Conservation (phyloP, 2,888 invertebrate species). For the Pachymerium ferrugineum region DNA sequence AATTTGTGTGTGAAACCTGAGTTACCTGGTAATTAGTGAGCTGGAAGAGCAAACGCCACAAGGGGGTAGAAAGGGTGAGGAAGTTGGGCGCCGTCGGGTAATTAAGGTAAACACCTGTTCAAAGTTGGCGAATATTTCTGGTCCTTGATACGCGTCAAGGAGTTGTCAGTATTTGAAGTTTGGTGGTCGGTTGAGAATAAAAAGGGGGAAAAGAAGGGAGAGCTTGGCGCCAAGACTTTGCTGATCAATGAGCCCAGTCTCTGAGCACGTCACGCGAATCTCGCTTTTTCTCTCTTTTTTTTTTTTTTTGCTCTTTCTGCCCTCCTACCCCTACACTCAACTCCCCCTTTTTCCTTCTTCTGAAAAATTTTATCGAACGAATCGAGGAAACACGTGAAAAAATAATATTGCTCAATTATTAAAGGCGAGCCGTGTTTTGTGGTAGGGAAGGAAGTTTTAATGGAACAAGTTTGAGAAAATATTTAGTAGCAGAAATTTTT, state of each 20-base stretch:
- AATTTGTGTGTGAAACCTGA: not conserved
- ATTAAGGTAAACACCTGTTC: not conserved
- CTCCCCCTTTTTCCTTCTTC: not conserved
- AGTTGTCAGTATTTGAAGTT: not conserved
- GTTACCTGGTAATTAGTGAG: not conserved
- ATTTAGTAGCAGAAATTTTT: not conserved
- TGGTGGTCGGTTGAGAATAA: not conserved
- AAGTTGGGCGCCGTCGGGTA: not conserved
- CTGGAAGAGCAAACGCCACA: not conserved
- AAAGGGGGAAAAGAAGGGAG: not conserved
- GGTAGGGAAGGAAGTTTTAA: not conserved
- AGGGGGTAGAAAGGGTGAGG: not conserved
- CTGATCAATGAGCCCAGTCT: slow-evolving; percentile 4
- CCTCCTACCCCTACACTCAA: too few species aligned
- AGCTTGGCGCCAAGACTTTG: not conserved
- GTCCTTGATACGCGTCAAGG: not conserved
- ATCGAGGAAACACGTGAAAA: slow-evolving; percentile 8
- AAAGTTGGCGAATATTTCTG: not conserved
- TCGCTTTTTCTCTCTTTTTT: not conserved
- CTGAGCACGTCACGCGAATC: not conserved
- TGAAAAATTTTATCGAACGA: not conserved
- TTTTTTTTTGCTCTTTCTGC: too few species aligned
- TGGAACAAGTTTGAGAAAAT: not conserved
- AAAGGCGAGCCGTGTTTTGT: not conserved
- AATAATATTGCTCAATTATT: slow-evolving; percentile 13